Evolutionary conservation across 2,888 invertebrate species (phyloP).

Genomic region (Drosophila borealis): DNA sequence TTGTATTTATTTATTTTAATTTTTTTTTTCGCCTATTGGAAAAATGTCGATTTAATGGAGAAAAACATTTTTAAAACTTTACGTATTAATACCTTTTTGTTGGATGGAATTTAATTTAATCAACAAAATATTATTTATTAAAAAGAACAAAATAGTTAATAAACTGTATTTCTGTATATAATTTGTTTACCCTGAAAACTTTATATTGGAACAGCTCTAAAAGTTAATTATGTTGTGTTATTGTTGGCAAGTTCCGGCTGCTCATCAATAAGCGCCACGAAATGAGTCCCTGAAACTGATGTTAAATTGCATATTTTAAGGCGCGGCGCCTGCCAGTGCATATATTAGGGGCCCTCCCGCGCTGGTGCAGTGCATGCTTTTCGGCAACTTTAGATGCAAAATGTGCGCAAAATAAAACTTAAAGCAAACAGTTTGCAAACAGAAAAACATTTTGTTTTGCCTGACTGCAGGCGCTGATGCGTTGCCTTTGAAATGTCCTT

Average conservation of each 20-base stretch:
- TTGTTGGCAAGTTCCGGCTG: background rate
- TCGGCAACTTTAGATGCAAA: slow-evolving; percentile 12
- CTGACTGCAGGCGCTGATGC: slow-evolving; percentile 2
- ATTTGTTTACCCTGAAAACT: background rate
- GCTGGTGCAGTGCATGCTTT: slow-evolving; percentile 4
- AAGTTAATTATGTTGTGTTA: slow-evolving; percentile 15
- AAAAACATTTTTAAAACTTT: too few relatives aligned
- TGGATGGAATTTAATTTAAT: too few relatives aligned
- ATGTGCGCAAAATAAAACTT: slow-evolving; percentile 1
- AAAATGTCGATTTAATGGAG: too few relatives aligned
- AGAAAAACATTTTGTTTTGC: slow-evolving; percentile 7
- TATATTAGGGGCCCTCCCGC: slow-evolving; percentile 20
- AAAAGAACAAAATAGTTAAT: background rate
- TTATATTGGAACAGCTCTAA: background rate
- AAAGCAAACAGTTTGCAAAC: slow-evolving; percentile 6
- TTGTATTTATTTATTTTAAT: too few relatives aligned
- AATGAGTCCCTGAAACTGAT: background rate
- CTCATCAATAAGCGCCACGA: slow-evolving; percentile 6
- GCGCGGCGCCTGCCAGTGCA: slow-evolving; percentile 24
- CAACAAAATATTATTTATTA: too few relatives aligned
- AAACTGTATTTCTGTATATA: background rate
- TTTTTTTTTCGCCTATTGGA: too few relatives aligned
- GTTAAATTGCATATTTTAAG: slow-evolving; percentile 13
- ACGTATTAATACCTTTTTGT: too few relatives aligned
- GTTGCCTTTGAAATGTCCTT: slow-evolving; percentile 3